Conservation (phyloP, 2,888 invertebrate genomes). For the Magallana nippona region DNA sequence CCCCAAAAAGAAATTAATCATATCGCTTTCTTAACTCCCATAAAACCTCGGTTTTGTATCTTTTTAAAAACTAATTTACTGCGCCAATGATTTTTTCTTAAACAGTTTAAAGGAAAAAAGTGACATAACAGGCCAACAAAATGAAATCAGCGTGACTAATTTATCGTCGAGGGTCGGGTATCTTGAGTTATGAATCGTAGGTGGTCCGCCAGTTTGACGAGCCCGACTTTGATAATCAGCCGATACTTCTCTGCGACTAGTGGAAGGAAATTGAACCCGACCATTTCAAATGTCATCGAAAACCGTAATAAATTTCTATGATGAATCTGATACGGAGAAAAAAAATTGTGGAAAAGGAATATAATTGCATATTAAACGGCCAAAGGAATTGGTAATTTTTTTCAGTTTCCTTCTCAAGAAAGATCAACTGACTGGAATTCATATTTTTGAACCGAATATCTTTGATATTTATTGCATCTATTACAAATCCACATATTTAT, state of each 20-base stretch:
- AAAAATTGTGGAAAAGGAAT: neutral
- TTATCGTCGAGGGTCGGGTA: neutral
- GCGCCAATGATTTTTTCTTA: slow-evolving; percentile 19
- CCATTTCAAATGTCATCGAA: slow-evolving; percentile 6
- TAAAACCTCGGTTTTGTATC: slow-evolving; percentile 17
- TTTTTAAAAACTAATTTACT: slow-evolving; percentile 31
- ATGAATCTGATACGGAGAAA: neutral
- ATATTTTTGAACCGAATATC: neutral
- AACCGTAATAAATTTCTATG: neutral
- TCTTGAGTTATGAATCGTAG: neutral
- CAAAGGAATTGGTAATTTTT: neutral
- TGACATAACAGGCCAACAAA: slow-evolving; percentile 17
- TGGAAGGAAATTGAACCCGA: neutral
- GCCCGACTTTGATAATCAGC: neutral
- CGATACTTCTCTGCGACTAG: neutral
- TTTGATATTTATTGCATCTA: no score
- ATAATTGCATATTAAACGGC: neutral
- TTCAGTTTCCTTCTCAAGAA: no score
- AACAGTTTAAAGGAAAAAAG: slow-evolving; percentile 27
- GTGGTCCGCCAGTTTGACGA: neutral
- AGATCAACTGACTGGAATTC: neutral
- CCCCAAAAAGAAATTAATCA: slow-evolving; percentile 15
- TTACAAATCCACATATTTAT: no score
- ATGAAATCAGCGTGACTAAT: slow-evolving; percentile 12
- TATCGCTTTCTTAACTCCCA: slow-evolving; percentile 8